Conservation (phyloP, 2,797 vertebrate species). For the Gallinago solitaria region DNA sequence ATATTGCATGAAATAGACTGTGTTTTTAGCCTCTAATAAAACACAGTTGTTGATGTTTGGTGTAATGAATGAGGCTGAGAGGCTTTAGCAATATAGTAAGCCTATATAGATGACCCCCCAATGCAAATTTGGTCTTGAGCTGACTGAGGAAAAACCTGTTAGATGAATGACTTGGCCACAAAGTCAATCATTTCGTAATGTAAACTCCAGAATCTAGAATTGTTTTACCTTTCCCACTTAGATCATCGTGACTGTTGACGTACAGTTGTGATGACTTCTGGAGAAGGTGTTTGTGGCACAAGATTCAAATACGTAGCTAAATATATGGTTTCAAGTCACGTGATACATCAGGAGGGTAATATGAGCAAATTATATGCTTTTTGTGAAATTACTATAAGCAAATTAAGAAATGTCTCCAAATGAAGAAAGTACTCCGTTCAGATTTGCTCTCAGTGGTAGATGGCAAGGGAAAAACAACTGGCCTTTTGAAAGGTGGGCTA, state of each 20-base stretch:
- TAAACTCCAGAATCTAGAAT: background rate
- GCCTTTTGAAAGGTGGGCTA: background rate
- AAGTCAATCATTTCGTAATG: background rate
- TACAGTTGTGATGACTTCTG: background rate
- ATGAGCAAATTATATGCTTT: background rate
- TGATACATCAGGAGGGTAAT: background rate
- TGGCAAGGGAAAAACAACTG: background rate
- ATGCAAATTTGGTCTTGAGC: background rate
- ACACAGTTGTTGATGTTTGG: background rate
- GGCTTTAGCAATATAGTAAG: background rate
- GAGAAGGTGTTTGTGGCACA: background rate
- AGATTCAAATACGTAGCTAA: background rate
- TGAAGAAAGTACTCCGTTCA: background rate
- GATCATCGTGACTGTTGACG: background rate
- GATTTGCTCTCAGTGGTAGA: background rate
- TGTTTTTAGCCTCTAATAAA: background rate
- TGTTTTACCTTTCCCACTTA: background rate
- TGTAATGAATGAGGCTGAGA: background rate
- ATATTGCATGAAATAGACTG: background rate
- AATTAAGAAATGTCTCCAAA: background rate
- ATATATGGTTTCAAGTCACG: background rate
- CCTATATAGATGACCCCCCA: background rate
- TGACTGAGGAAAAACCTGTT: background rate
- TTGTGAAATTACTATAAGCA: background rate
- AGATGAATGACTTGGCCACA: background rate